Evolutionary conservation across 1,140 invertebrate genomes (phyloP).

Genomic region (Phthorimaea operculella): DNA sequence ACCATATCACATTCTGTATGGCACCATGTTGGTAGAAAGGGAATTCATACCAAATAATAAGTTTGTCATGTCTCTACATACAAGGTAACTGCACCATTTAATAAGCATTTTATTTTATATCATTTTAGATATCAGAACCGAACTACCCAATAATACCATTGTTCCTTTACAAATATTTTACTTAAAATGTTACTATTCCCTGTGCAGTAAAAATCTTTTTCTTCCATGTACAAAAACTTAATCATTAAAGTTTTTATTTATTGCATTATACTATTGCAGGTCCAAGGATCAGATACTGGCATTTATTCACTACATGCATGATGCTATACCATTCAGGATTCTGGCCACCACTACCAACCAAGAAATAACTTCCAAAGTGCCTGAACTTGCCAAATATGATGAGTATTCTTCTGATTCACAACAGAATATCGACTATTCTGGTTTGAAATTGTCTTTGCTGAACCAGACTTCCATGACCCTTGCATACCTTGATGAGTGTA

Average conservation of each 20-base stretch:
- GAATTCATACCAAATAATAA: not conserved
- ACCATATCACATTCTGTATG: slow-evolving; percentile 37
- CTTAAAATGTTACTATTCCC: too few species aligned
- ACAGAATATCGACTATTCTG: slow-evolving; percentile 9
- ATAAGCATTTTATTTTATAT: too few species aligned
- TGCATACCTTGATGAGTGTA: slow-evolving; percentile 40
- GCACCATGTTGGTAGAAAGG: slow-evolving; percentile 28
- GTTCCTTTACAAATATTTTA: too few species aligned
- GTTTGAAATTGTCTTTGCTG: slow-evolving; percentile 24
- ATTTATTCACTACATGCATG: slow-evolving; percentile 39
- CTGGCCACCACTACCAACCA: slow-evolving; percentile 33
- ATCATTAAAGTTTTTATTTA: too few species aligned
- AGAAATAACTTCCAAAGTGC: slow-evolving; percentile 23
- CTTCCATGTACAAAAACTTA: too few species aligned
- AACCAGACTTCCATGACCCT: slow-evolving; percentile 28
- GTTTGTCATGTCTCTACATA: too few species aligned
- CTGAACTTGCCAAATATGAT: slow-evolving; percentile 21
- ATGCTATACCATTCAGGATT: slow-evolving; percentile 35
- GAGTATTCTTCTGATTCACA: slow-evolving; percentile 13
- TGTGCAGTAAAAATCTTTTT: too few species aligned
- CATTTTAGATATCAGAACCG: too few species aligned
- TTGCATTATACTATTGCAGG: slow-evolving; percentile 27
- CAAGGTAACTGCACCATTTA: too few species aligned
- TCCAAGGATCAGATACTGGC: slow-evolving; percentile 32
- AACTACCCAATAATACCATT: too few species aligned